Conservation (phyloP, 2,797 vertebrate genomes). For the Macropus fuliginosus region DNA sequence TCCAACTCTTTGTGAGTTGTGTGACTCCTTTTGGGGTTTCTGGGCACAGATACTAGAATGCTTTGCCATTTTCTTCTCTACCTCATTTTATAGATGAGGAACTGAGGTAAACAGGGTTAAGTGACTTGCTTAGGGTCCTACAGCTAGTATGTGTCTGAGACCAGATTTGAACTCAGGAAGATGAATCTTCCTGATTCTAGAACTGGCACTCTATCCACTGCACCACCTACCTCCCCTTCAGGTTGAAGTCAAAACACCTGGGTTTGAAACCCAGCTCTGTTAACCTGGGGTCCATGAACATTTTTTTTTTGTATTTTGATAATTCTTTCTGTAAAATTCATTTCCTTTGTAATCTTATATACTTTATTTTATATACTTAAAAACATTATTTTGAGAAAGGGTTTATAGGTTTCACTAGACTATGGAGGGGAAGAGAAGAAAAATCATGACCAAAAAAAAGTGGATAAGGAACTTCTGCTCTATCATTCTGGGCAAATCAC, state of each 20-base stretch:
- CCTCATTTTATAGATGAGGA: background rate
- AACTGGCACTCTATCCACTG: background rate
- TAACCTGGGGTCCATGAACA: background rate
- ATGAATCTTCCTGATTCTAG: background rate
- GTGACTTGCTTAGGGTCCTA: too few relatives aligned
- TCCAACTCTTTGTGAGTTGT: background rate
- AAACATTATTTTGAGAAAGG: background rate
- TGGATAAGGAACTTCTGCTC: background rate
- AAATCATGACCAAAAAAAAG: background rate
- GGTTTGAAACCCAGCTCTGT: background rate
- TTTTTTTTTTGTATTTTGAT: background rate
- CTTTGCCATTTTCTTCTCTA: background rate
- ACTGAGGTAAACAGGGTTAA: background rate
- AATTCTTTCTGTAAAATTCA: background rate
- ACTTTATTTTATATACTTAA: background rate
- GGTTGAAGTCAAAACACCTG: background rate
- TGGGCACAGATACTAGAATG: background rate
- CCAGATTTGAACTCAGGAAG: background rate
- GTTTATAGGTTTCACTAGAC: background rate
- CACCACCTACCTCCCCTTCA: background rate
- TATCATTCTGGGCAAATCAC: background rate
- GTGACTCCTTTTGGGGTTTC: background rate
- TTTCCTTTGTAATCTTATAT: background rate
- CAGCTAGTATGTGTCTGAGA: background rate
- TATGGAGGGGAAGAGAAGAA: background rate